Base-by-base conservation (phyloP, 1,140 invertebrate species). In the Tetramorium parvispinum region DNA sequence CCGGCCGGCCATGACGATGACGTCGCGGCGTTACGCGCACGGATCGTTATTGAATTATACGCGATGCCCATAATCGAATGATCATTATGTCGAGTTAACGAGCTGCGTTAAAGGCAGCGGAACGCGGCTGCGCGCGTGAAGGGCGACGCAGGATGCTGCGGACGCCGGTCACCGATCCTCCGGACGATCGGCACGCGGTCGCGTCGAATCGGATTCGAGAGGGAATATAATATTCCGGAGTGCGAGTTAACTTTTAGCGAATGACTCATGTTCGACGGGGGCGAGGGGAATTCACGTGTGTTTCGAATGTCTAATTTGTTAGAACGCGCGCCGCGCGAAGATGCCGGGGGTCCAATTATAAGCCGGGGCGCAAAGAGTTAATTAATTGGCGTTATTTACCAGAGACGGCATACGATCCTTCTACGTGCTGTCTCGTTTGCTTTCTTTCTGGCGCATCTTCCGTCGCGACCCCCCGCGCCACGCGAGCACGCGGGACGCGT, bases 31-130 rank as follows among this genome's bases (percentile, higher is more conserved):
- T 94, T 93, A 93, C 91, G 93, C 89, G 65, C 86, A 86, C 85
- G 90, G 93, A 94, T 95, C 94, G 93, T 95, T 95, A 95, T 95
- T 95, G 92, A 95, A 95, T 95, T 94, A 95, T 93, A 93, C 92
- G 92, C 90, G 91, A 92, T 85, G 89, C 92, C 92, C 91, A 93
- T 95, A 94, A 95, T 93, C 94, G 93, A 95, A 94, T 94, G 91
- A 94, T 94, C 94, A 94, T 94, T 94, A 93, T 93, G 92, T 89
- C 89, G 75, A 89, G 93, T 94, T 94, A 94, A 95, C 94, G 93
- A 94, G 92, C 90, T 91, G 87, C 93, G 88, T 93, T 93, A 93
- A 93, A 93, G 78, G 73, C 81, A 71, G 24, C 40, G 40, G 65
- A 32, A 75, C 68, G 55, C 57, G 43, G 78, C 78, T 75, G 46